phyloP scores from a whole-genome alignment of 2,888 invertebrate genomes.

The Tachina fera region DNA sequence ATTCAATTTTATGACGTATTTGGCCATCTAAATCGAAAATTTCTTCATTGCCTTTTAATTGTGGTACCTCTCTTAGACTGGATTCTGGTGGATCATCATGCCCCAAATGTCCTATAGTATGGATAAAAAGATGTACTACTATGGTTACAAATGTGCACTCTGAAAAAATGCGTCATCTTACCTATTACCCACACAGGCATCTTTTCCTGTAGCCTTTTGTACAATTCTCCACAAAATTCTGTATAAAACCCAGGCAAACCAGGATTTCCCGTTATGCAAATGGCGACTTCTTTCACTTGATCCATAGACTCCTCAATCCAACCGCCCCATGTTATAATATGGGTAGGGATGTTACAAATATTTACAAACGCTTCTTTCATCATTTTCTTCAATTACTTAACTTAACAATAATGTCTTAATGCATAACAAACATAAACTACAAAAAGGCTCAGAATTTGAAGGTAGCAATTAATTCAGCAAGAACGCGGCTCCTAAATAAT shows the following conservation, averaged over 20 bases:
- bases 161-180: slow-evolving; percentile 73
- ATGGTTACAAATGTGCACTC: not conserved
- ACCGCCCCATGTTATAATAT: slow-evolving; percentile 88
- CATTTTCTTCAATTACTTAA: slow-evolving; percentile 14
- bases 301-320: slow-evolving; percentile 87
- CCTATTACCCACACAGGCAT: slow-evolving; percentile 92
- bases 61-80: slow-evolving; percentile 83
- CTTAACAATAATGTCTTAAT: not conserved
- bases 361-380: slow-evolving; percentile 82
- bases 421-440: not conserved
- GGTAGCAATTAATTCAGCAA: slow-evolving; percentile 19
- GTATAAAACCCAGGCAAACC: slow-evolving; percentile 92
- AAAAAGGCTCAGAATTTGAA: not conserved
- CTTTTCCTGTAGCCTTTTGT: slow-evolving; percentile 84
- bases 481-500: slow-evolving; percentile 24
- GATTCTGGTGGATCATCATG: slow-evolving; percentile 88
- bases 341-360: slow-evolving; percentile 88
- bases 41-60: slow-evolving; percentile 84
- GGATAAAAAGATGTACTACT: not conserved
- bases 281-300: slow-evolving; percentile 86
- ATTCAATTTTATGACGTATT: slow-evolving; percentile 83
- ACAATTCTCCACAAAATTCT: slow-evolving; percentile 87
- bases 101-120: slow-evolving; percentile 87
- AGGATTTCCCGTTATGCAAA: slow-evolving; percentile 94
- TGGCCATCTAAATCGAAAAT: slow-evolving; percentile 91